Percentiles rank a stretch among this genome's conserved stretches.
Conservation (phyloP, 2,113 vertebrate species). For the Chaetodon trifascialis region DNA sequence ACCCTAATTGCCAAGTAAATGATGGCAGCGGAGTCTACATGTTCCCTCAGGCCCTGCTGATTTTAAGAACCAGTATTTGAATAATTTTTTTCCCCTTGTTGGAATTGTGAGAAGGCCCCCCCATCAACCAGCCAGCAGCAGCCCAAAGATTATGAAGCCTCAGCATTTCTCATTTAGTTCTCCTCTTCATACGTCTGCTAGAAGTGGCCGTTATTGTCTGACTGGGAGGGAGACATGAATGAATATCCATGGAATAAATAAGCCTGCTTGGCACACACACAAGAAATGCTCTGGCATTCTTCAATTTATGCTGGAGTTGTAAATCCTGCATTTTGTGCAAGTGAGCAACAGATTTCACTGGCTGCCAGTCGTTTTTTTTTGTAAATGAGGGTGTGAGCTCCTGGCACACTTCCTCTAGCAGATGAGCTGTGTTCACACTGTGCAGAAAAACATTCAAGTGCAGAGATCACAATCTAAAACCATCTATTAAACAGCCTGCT, state of each 20-base stretch:
- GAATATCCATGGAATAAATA: slow-evolving; percentile 35
- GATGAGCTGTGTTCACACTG: slow-evolving; percentile 34
- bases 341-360: slow-evolving; percentile 43
- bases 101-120: slow-evolving; percentile 10
- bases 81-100: slow-evolving; percentile 1
- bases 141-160: slow-evolving; percentile 14
- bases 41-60: slow-evolving; percentile 44
- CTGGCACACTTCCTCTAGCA: slow-evolving; percentile 60
- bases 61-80: slow-evolving; percentile 28
- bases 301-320: slow-evolving; percentile 46
- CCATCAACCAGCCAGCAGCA: not conserved
- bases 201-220: slow-evolving; percentile 22
- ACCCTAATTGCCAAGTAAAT: slow-evolving; percentile 69
- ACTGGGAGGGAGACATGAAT: slow-evolving; percentile 40
- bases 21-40: slow-evolving; percentile 32
- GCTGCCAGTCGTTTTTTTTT: slow-evolving; percentile 4
- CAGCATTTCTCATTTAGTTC: slow-evolving; percentile 4
- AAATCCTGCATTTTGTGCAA: slow-evolving; percentile 49
- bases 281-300: slow-evolving; percentile 3
- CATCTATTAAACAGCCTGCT: not conserved
- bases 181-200: slow-evolving; percentile 8
- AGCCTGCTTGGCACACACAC: not conserved
- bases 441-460: not conserved
- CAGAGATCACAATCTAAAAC: slow-evolving; percentile 18
- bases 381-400: slow-evolving; percentile 32